Evolutionary conservation across 2,888 invertebrate species (phyloP), one percentile per base, ranked within the genome.

Genomic region (Torymus auratus): DNA sequence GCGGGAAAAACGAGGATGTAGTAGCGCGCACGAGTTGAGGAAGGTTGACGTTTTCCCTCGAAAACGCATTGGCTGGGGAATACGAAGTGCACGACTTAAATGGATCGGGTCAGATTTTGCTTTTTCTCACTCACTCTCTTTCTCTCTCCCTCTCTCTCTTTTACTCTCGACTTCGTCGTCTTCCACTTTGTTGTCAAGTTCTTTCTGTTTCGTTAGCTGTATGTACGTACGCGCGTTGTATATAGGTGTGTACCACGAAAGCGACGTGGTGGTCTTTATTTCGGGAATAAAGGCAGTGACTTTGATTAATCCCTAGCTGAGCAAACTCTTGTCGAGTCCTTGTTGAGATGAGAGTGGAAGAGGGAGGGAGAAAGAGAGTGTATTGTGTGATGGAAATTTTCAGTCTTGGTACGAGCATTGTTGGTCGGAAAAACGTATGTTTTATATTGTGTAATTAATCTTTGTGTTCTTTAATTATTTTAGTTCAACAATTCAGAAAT

Each of bases 271-370:
- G 64, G 60, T 67, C 71, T 76, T 80, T 80, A 80, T 76, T 80
- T 81, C 52, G 15, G 15, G 72, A 76, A 73, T 73, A 80, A 78
- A 61, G 64, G 52, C 15, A 14, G 65, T 78, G 73, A 81, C 69
- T 78, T 81, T 81, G 73, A 78, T 78, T 78, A 78, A 81, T 73
- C 23, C 70, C 20, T 15, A 61, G 15, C 58, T 64, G 23, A 41
- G 53, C 14, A 69, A 56, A 77, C 69, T 62, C 28, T 60, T 17
- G 53, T 28, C 11, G 28, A 58, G 17, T 60, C 50, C 58, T 68
- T 55, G 15, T n/a, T 62, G 62, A 62, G 41, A 60, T 20, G 60
- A 10, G 53, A 20, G 56, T 28, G 28, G 7, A 28, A 28, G 28
- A 28, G 28, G 28, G 7, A 28, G 3, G 3, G 28, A 28, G 28